These are phyloP conservation scores for Sinocyclocheilus grahami DNA, from an alignment of 2,113 vertebrate genomes.

Conservation along the genomic window DNA sequence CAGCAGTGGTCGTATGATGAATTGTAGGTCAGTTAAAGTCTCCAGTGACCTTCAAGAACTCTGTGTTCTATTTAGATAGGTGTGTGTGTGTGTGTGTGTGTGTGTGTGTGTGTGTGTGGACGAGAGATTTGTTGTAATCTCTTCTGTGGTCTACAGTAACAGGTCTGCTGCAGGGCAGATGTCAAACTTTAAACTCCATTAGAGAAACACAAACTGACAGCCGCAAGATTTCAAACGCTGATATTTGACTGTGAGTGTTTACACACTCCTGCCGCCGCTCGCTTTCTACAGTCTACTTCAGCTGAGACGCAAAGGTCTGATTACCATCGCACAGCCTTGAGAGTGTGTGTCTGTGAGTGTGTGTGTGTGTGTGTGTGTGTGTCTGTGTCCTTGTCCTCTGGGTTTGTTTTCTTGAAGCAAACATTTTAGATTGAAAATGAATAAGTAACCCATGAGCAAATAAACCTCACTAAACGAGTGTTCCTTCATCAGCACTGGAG, in stretches of 20 bases:
- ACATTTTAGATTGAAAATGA: no score
- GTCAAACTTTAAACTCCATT: constrained; percentile 29
- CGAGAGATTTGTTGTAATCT: neutral
- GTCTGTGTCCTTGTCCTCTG: no score
- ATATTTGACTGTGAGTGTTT: constrained; percentile 19
- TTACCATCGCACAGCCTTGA: constrained; percentile 9
- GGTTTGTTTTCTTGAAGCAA: no score
- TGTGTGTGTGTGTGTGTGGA: neutral
- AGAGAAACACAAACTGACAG: constrained; percentile 38
- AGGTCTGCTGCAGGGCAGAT: constrained; percentile 21
- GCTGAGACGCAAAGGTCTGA: neutral
- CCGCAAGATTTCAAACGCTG: constrained; percentile 26
- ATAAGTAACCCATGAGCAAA: no score
- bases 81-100: neutral
- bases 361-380: no score
- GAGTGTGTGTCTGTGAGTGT: no score
- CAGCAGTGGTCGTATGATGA: no score
- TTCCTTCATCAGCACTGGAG: no score
- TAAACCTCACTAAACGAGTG: no score
- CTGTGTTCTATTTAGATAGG: no score
- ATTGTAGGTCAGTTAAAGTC: no score
- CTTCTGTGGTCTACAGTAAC: neutral
- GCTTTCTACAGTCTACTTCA: neutral
- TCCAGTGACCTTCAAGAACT: no score
- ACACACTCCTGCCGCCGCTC: neutral